Evolutionary conservation across 2,888 invertebrate genomes (phyloP).

Genomic region (Ophioninae sp.): DNA sequence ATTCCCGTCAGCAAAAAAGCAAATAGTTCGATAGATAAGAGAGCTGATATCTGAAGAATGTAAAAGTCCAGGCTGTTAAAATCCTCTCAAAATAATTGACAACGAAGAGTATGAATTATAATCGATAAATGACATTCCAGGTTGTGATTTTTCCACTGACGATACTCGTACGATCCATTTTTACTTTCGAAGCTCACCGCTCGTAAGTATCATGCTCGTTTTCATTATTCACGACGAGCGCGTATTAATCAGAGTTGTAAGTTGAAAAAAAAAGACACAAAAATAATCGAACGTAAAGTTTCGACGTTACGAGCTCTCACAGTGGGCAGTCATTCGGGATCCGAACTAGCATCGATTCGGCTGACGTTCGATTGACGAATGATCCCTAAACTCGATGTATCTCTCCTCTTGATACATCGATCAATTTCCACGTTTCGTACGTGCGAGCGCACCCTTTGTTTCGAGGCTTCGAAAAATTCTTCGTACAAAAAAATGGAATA

Average conservation of each 20-base stretch:
- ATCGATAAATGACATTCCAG: not conserved
- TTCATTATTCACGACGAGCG: constrained; percentile 36
- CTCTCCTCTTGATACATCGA: constrained; percentile 50
- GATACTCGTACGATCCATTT: not conserved
- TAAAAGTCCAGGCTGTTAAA: not conserved
- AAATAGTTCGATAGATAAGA: not conserved
- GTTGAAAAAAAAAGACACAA: constrained; percentile 11
- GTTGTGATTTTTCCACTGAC: constrained; percentile 4
- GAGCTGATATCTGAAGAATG: not conserved
- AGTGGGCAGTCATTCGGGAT: constrained; percentile 51
- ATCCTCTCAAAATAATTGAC: not conserved
- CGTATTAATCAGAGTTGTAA: constrained; percentile 47
- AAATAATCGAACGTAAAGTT: constrained; percentile 6
- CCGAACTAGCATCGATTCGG: constrained; percentile 39
- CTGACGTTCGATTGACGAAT: constrained; percentile 58
- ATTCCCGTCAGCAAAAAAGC: not conserved
- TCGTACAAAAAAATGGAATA: not conserved
- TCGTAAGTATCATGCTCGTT: constrained; percentile 14
- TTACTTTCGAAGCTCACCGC: not conserved
- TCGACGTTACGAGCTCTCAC: constrained; percentile 47
- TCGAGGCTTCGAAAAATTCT: constrained; percentile 18
- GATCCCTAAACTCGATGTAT: constrained; percentile 32
- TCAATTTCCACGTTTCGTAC: constrained; percentile 27
- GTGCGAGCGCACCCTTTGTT: not conserved
- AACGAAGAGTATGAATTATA: not conserved